A percentile compares a stretch with the other conserved stretches of the same genome.
These are phyloP conservation scores for Machimus rusticus DNA, from an alignment of 2,888 invertebrate genomes.

Conservation along the genomic window DNA sequence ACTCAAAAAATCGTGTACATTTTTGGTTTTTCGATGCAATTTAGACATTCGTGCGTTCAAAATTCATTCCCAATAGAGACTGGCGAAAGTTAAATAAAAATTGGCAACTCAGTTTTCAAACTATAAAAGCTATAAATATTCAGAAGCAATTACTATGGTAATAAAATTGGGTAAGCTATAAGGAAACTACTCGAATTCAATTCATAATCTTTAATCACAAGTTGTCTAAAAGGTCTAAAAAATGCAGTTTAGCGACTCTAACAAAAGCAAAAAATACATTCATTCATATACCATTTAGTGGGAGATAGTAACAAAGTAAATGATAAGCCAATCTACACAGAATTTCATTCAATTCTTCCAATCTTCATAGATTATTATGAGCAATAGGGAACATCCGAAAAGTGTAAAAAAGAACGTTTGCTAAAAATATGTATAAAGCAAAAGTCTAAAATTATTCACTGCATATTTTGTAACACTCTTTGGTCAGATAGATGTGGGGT, in stretches of 20 bases:
- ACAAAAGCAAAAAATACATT: background rate
- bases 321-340: background rate
- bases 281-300: background rate
- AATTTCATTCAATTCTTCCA: background rate
- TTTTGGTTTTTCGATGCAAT: background rate
- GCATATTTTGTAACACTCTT: background rate
- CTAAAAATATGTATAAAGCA: background rate
- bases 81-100: background rate
- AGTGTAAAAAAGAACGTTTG: background rate
- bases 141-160: background rate
- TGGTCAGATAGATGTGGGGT: background rate
- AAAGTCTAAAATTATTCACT: conserved; percentile 5
- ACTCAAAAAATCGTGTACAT: background rate
- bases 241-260: background rate
- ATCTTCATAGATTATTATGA: background rate
- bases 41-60: background rate
- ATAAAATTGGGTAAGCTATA: background rate
- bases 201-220: background rate
- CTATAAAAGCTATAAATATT: background rate
- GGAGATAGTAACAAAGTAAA: background rate
- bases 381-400: background rate
- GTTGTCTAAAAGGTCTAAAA: background rate
- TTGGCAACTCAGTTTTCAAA: background rate
- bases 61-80: background rate
- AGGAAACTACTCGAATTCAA: background rate